Conservation (phyloP, 1,140 invertebrate species). For the Oedothorax gibbosus region DNA sequence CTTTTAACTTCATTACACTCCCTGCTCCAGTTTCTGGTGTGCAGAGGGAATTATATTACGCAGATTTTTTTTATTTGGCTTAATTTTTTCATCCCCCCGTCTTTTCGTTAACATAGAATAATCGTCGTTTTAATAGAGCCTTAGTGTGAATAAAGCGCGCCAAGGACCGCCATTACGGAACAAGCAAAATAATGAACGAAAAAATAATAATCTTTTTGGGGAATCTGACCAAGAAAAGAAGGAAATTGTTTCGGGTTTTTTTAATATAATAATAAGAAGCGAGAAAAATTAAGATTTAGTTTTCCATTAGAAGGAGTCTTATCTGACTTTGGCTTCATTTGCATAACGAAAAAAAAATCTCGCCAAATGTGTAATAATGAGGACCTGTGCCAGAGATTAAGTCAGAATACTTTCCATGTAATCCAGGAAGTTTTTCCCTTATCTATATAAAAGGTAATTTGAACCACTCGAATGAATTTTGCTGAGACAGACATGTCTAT, state of each 20-base stretch:
- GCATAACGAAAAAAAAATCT: not conserved
- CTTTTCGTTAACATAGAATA: constrained; percentile 45
- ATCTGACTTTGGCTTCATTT: constrained; percentile 23
- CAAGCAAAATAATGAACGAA: not conserved
- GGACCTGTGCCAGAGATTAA: too few relatives aligned
- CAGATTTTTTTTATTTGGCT: not conserved
- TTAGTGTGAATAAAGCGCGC: constrained; percentile 2
- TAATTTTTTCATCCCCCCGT: not conserved
- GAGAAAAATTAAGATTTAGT: constrained; percentile 37
- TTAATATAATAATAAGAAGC: not conserved
- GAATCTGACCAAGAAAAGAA: not conserved
- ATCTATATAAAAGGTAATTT: too few relatives aligned
- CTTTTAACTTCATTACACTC: constrained; percentile 18
- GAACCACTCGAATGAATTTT: too few relatives aligned
- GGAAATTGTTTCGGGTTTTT: not conserved
- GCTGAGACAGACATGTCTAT: too few relatives aligned
- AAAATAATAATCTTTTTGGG: constrained; percentile 1
- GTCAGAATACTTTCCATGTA: too few relatives aligned
- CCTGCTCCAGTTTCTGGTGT: not conserved
- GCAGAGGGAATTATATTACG: not conserved
- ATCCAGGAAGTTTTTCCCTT: too few relatives aligned
- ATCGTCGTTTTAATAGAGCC: constrained; percentile 54
- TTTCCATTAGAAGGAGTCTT: constrained; percentile 20
- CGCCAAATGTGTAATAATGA: not conserved
- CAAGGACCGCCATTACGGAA: constrained; percentile 9